A percentile compares a stretch with the other conserved stretches of the same genome.
phyloP scores from a whole-genome alignment of 37 sponge, comb jelly and placozoan genomes.

The Crambe crambe region DNA sequence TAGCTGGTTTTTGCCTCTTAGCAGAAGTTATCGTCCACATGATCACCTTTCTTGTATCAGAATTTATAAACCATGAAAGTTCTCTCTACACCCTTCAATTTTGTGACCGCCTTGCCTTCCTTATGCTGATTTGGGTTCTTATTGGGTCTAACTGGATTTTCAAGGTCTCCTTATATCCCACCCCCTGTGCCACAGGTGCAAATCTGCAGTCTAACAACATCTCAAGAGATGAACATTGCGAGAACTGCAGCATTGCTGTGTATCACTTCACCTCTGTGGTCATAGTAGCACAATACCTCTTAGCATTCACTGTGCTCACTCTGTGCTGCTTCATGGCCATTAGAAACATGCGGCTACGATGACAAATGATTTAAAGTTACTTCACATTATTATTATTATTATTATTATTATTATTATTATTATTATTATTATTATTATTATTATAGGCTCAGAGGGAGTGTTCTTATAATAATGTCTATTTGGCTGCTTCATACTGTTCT shows the following conservation, averaged over 20 bases:
- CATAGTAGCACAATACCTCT: conserved; percentile 20
- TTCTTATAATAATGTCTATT: not conserved
- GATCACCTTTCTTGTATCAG: not conserved
- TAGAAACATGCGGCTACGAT: no score
- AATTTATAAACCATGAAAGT: not conserved
- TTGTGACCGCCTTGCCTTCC: conserved; percentile 15
- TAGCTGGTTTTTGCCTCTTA: conserved; percentile 10
- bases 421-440: not conserved
- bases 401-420: not conserved
- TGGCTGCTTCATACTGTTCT: conserved; percentile 23
- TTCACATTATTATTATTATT: not conserved
- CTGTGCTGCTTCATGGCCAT: conserved; percentile 2
- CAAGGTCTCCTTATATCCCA: not conserved
- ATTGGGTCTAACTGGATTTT: conserved; percentile 37
- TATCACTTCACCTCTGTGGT: conserved; percentile 13
- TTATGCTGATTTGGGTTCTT: conserved; percentile 29
- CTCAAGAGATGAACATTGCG: not conserved
- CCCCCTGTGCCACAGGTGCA: not conserved
- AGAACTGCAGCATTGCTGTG: conserved; percentile 18
- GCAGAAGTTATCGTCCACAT: conserved; percentile 7
- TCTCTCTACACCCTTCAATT: not conserved
- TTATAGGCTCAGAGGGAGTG: not conserved
- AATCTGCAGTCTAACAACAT: no score
- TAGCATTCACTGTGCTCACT: not conserved
- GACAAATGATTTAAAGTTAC: no score